Percentiles rank a stretch among this genome's conserved stretches.
Conservation (phyloP, 1,140 invertebrate genomes). For the Drosophila sechellia region DNA sequence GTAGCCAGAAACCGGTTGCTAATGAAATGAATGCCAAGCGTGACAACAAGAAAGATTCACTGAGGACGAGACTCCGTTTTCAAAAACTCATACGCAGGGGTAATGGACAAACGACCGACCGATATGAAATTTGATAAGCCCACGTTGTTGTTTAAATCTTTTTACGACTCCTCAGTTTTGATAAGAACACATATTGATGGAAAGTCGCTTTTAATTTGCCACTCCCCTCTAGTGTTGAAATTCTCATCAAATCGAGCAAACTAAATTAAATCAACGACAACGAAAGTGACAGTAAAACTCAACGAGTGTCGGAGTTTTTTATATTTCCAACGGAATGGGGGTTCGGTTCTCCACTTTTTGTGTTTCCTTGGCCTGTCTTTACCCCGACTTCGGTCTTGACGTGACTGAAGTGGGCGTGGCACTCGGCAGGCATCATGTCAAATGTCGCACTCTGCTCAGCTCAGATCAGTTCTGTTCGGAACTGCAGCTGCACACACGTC, state of each 20-base stretch:
- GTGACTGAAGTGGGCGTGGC: constrained; percentile 70
- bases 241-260: constrained; percentile 44
- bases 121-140: constrained; percentile 14
- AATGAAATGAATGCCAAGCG: constrained; percentile 31
- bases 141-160: constrained; percentile 6
- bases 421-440: constrained; percentile 81
- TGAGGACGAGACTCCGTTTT: constrained; percentile 13
- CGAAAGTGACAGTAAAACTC: constrained; percentile 81
- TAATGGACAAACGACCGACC: constrained; percentile 36
- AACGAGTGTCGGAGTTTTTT: constrained; percentile 44
- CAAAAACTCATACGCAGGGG: constrained; percentile 28
- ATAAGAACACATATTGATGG: constrained; percentile 30
- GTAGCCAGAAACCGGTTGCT: constrained; percentile 51
- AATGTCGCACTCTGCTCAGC: constrained; percentile 67
- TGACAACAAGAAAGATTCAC: constrained; percentile 55
- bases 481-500: constrained; percentile 53
- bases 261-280: constrained; percentile 59
- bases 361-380: constrained; percentile 30
- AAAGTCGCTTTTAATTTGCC: constrained; percentile 39
- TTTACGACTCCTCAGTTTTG: constrained; percentile 36
- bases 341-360: constrained; percentile 22
- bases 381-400: constrained; percentile 42
- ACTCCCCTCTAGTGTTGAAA: constrained; percentile 9
- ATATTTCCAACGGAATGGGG: constrained; percentile 4
- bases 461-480: constrained; percentile 8